Conservation (phyloP, 2,113 vertebrate genomes). For the Chrysemys picta region DNA sequence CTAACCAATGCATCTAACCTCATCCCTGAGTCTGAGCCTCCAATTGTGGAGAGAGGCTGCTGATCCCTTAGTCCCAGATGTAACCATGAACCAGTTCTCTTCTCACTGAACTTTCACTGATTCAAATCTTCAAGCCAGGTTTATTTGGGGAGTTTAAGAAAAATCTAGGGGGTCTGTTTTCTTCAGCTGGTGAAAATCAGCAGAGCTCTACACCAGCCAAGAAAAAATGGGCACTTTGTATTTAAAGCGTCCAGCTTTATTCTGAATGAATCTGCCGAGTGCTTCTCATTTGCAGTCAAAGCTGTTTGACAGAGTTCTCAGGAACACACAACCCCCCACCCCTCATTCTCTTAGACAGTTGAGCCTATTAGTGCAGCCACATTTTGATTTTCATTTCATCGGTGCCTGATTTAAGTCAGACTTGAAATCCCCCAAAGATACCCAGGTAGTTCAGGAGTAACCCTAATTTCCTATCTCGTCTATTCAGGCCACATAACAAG, state of each 20-base stretch:
- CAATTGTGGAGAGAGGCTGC: neutral
- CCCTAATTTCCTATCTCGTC: neutral
- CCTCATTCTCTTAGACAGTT: neutral
- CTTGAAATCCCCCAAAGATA: neutral
- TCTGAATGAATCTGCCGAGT: neutral
- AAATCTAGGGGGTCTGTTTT: fast-evolving
- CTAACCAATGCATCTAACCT: neutral
- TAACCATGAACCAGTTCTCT: fast-evolving
- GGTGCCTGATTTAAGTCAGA: neutral
- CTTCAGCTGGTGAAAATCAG: neutral
- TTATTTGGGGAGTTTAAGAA: neutral
- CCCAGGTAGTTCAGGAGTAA: neutral
- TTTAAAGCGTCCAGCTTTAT: neutral
- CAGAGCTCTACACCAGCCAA: neutral
- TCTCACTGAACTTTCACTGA: neutral
- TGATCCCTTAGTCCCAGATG: neutral
- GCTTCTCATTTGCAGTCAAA: neutral
- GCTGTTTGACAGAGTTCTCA: neutral
- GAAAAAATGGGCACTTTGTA: neutral
- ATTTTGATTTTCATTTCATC: fast-evolving
- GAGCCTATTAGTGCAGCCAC: neutral
- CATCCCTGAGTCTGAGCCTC: neutral
- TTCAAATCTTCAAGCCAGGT: fast-evolving
- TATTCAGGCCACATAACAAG: constrained; percentile 4
- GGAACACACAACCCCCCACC: neutral